Evolutionary conservation across 2,113 vertebrate genomes (phyloP).

Genomic region (Gracilinanus agilis): DNA sequence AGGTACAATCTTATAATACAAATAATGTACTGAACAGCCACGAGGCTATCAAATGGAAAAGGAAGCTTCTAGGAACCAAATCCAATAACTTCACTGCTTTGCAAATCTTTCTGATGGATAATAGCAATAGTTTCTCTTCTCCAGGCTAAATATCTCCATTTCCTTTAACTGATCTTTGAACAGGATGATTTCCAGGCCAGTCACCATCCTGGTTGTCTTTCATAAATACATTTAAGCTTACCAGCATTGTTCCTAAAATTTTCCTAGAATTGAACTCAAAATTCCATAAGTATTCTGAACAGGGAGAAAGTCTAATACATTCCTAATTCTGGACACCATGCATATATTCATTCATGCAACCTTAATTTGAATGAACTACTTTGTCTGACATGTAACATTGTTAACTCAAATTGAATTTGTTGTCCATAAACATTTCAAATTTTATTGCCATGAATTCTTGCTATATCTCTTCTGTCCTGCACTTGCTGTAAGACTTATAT

Average conservation of each 20-base stretch:
- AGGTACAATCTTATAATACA: slow-evolving; percentile 53
- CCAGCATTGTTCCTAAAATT: not conserved
- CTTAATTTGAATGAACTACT: not conserved
- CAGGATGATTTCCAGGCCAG: not conserved
- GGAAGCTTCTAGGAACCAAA: not conserved
- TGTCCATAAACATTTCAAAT: not conserved
- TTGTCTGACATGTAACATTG: not conserved
- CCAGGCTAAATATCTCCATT: not conserved
- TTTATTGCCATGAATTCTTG: not conserved
- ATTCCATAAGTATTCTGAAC: not conserved
- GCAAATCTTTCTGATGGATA: not conserved
- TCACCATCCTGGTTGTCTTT: not conserved
- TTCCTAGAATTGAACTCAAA: not conserved
- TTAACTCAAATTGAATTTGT: not conserved
- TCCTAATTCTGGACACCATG: not conserved
- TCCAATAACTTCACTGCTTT: not conserved
- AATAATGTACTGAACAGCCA: slow-evolving; percentile 55
- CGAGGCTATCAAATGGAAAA: slow-evolving; percentile 54
- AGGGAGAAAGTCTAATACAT: not conserved
- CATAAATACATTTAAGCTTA: not conserved
- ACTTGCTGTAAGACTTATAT: not conserved
- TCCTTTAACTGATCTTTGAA: not conserved
- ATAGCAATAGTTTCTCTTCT: not conserved
- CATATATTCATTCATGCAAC: not conserved
- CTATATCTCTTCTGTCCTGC: not conserved